These are phyloP conservation scores for Bothrops jararaca DNA, from an alignment of 2,113 vertebrate species.

Conservation along the genomic window DNA sequence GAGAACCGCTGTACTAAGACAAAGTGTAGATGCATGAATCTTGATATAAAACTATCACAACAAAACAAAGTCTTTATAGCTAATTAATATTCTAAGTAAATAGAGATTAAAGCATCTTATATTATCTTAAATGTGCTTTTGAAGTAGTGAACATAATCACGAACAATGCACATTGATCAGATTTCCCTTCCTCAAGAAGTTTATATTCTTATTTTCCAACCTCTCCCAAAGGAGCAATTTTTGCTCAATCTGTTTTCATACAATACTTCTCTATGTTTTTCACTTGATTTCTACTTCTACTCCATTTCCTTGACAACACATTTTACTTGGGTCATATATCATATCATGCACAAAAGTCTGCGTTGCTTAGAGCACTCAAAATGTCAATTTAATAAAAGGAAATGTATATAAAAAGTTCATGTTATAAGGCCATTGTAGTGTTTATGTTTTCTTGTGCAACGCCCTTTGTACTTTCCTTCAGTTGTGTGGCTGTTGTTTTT, in stretches of 20 bases:
- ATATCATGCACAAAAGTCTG: neutral
- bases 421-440: neutral
- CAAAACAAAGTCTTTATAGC: neutral
- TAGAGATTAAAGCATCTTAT: neutral
- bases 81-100: neutral
- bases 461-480: slow-evolving; percentile 23
- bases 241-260: slow-evolving; percentile 7
- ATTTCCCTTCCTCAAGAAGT: neutral
- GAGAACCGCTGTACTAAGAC: neutral
- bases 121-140: neutral
- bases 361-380: neutral
- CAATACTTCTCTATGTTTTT: neutral
- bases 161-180: neutral
- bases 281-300: neutral
- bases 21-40: neutral
- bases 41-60: neutral
- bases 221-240: slow-evolving; percentile 6
- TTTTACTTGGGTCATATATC: neutral
- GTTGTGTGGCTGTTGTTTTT: slow-evolving; percentile 52
- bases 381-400: neutral
- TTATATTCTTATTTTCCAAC: neutral
- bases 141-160: neutral
- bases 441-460: slow-evolving; percentile 41
- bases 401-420: neutral
- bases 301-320: slow-evolving; percentile 20